Evolutionary conservation across 2,888 invertebrate species (phyloP), one percentile per base, ranked within the genome.

Genomic region (Theodoxus fluviatilis): DNA sequence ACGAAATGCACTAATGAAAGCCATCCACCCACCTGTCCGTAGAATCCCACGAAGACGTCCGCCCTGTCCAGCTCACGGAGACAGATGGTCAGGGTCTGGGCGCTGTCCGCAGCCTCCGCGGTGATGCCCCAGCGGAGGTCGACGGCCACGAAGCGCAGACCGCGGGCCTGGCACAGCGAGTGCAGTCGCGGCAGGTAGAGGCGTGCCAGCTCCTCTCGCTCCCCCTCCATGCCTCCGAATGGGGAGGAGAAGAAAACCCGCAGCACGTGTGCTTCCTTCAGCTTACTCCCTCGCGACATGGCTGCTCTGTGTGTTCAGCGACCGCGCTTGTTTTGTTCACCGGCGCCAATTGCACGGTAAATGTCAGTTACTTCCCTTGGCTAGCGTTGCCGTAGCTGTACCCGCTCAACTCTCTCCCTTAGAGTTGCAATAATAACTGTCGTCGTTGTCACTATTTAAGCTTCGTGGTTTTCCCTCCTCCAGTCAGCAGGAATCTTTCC

Each of bases 211-310:
- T 84, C 83, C 69, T 84, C 82, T 68, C 85, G 74, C 64, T 88
- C 83, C 15, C 83, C 86, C 37, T 86, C 85, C 81, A 88, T 84
- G 3, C 87, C 85, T 63, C 87, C 87, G 68, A 88, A 86, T 7
- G 87, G 85, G 3, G 85, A 85, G 0, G 85, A 85, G 74, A 84
- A 84, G 71, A 85, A 85, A 25, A 85, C 78, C 47, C 84, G 78
- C 59, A 81, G 79, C 40, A 80, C 76, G 47, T 72, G 67, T 22
- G 79, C 75, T 47, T 83, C 81, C 69, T 80, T 79, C 37, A 82
- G 73, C 68, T 78, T 76, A n/a, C n/a, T n/a, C n/a, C n/a, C n/a
- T n/a, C n/a, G n/a, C n/a, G n/a, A n/a, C n/a, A n/a, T n/a, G n/a
- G n/a, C n/a, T n/a, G n/a, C n/a, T n/a, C n/a, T n/a, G n/a, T n/a